Evolutionary conservation across 2,797 vertebrate genomes (phyloP), one percentile per base, ranked within the genome.

Genomic region (Gouania willdenowi): DNA sequence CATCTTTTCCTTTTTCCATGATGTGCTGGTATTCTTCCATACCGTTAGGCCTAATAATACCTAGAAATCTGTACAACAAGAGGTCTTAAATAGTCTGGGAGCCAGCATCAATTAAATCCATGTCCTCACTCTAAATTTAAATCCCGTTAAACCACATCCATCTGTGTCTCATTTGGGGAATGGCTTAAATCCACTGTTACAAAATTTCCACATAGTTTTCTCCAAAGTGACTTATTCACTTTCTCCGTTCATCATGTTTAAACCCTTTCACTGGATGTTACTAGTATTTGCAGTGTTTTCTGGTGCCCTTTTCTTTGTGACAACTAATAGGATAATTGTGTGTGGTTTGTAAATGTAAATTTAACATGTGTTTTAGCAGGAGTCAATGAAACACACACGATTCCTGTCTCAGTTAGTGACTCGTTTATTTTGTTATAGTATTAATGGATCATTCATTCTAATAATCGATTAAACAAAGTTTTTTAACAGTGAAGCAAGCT

Each of bases 311-410:
- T 41, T 58, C 36, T 66, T 47, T 61, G 33, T 56, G 29, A 13
- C 55, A 39, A 46, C 31, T 60, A 64, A 59, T 67, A 55, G 19
- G 24, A 50, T 47, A n/a, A n/a, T 59, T 66, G 56, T 64, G 53
- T 71, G 63, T 62, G 66, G 60, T 27, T 59, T 30, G 1, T 58
- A 77, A n/a, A 78, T 57, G 14, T n/a, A n/a, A n/a, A n/a, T 49
- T 64, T 77, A 25, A 51, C 31, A 77, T 73, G 76, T 63, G 51
- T 27, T 40, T 42, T 29, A 2, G 23, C 28, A 32, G 35, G 25
- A 57, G 33, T 55, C 36, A 32, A 45, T 26, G 44, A 22, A 41
- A 50, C 13, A 40, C 6, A 3, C 9, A 3, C 2, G 26, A 23
- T 24, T 19, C 18, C 39, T 17, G 3, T 6, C 14, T 36, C n/a